Conservation (phyloP, 2,113 vertebrate genomes). For the Tapirus terrestris region DNA sequence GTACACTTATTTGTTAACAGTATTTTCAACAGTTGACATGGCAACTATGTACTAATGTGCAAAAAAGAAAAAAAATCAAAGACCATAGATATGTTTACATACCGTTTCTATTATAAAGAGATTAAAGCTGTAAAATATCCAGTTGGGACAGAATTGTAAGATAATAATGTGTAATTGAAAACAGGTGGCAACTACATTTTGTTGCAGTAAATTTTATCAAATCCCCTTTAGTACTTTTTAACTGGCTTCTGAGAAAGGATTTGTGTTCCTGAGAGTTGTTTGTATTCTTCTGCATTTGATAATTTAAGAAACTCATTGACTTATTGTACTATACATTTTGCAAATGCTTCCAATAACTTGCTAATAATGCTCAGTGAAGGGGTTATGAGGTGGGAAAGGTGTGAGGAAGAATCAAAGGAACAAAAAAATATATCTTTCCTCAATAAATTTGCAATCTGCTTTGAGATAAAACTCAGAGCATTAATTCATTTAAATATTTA, state of each 20-base stretch:
- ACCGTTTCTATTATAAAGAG: slow-evolving; percentile 5
- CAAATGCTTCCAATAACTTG: neutral
- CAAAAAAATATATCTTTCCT: neutral
- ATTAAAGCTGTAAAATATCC: neutral
- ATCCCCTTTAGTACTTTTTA: neutral
- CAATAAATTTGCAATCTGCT: neutral
- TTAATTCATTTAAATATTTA: neutral
- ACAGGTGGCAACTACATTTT: neutral
- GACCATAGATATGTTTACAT: neutral
- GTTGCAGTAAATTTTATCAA: neutral
- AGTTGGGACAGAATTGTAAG: neutral
- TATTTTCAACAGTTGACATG: neutral
- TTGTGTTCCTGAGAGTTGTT: neutral
- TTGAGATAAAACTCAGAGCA: neutral
- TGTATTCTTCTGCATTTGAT: neutral
- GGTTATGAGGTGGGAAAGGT: neutral
- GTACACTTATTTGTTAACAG: neutral
- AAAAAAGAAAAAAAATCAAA: neutral
- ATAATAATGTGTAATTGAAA: neutral
- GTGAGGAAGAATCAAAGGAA: neutral
- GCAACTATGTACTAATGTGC: neutral
- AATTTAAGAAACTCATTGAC: slow-evolving; percentile 24
- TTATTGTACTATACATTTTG: neutral
- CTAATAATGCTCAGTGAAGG: neutral
- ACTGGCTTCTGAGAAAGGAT: neutral